Evolutionary conservation across 2,888 invertebrate genomes (phyloP), one percentile per base, ranked within the genome.

Genomic region (Tenthredo scrophulariae): DNA sequence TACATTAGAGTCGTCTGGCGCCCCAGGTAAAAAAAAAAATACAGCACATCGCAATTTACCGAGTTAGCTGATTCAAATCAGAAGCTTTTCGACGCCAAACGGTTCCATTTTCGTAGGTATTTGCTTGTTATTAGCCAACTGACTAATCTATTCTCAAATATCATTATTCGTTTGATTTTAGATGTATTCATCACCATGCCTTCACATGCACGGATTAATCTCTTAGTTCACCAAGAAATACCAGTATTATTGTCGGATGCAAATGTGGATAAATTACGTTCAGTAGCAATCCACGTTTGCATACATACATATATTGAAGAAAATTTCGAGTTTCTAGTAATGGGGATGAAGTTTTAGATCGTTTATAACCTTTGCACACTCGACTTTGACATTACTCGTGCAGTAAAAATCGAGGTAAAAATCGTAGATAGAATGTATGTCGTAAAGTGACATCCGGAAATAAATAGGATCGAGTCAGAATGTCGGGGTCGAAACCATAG

Each of bases 1-100:
- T 67, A 67, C 33, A 26, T 74, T 74, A 26, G 40, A 74, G 74
- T 74, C 26, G 77, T 54, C 77, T 33, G 77, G 77, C 77, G 77
- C 77, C 54, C 33, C n/a, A 2, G 77, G 29, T 29, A 18, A 40
- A 77, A 77, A 77, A 77, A 29, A 77, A 77, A 77, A 77, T n/a
- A 9, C 18, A 54, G 7, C 77, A 54, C 22, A 43, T 22, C 22
- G 40, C 72, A 22, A 74, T 43, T 43, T 43, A 74, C 72, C 10
- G 22, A 43, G 77, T 77, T 54, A 77, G 77, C 77, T 77, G 77
- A 77, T 77, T 77, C 40, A 18, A 29, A 77, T 77, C 77, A 33
- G 33, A 50, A 54, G 9, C 33, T 77, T 54, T 9, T 10, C 29
- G 75, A 75, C 15, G 29, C 50, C 15, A 33, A 10, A 6, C 15